Evolutionary conservation across 2,113 vertebrate species (phyloP), one percentile per base, ranked within the genome.

Genomic region (Corythornis cristatus): DNA sequence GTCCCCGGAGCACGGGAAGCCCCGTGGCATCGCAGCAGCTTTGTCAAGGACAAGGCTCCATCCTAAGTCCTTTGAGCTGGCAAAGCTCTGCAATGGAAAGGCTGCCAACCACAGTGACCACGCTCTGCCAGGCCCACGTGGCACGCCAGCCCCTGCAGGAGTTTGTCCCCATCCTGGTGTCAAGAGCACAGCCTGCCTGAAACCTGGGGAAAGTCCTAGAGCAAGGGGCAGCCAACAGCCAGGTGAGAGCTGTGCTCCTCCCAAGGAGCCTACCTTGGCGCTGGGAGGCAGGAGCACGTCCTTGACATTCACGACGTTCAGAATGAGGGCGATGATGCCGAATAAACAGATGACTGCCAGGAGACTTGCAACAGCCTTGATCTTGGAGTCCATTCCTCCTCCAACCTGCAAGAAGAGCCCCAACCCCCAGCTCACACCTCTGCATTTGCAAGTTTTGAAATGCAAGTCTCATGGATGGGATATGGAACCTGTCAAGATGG

Each of bases 111-210:
- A 54, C 29, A 31, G 53, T 11, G 89, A 98, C 87, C n/a, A 97
- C 88, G 1, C 98, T 98, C 96, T 98, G 98, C 6, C 98, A 42
- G 98, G 98, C 19, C 97, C 66, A 98, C 98, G 2, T 98, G 96
- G 57, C 98, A 98, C 5, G 98, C 98, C 98, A 98, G 71, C 22
- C 67, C 64, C 86, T 0, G 20, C 0, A 1, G 28, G 35, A 11
- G 4, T 16, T 60, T 75, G 42, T 79, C 14, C 50, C 65, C 43
- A 11, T 3, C 11, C 4, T 1, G 5, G 70, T 50, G 82, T 45
- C 46, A 83, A 84, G 22, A 62, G 45, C 43, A 43, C 43, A 56
- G 20, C 5, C 60, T 76, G 56, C 57, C 70, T 35, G 43, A 88
- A 76, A 57, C 26, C 11, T 4, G 0, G 31, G 29, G 45, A 42